These are phyloP conservation scores for Machimus atricapillus DNA, from an alignment of 2,888 invertebrate species.

Conservation along the genomic window DNA sequence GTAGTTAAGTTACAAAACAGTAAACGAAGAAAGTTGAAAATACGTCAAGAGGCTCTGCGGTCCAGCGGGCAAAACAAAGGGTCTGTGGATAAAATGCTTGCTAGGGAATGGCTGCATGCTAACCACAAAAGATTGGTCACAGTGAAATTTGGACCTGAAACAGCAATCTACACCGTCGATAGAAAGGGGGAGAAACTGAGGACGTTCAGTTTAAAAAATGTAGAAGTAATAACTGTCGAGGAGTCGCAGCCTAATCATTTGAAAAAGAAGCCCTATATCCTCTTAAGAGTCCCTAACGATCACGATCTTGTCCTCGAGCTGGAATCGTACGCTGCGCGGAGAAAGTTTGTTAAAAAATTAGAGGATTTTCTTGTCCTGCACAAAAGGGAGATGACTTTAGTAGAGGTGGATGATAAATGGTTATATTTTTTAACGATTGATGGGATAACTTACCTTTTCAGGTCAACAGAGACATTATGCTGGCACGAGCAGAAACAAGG, in stretches of 20 bases:
- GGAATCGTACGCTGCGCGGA: constrained; percentile 78
- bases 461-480: constrained; percentile 80
- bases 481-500: constrained; percentile 91
- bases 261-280: constrained; percentile 81
- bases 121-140: constrained; percentile 89
- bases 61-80: constrained; percentile 66
- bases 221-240: constrained; percentile 83
- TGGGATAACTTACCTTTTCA: constrained; percentile 21
- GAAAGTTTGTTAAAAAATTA: constrained; percentile 86
- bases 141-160: constrained; percentile 88
- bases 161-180: constrained; percentile 84
- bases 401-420: constrained; percentile 61
- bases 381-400: constrained; percentile 79
- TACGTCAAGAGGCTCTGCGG: constrained; percentile 70
- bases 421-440: not conserved
- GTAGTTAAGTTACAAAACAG: constrained; percentile 91
- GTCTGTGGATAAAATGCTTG: constrained; percentile 89
- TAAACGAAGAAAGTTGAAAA: constrained; percentile 78
- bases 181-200: constrained; percentile 91
- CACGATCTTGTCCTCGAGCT: constrained; percentile 93
- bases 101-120: constrained; percentile 93
- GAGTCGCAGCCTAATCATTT: constrained; percentile 80
- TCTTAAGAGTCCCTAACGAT: constrained; percentile 83
- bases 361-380: constrained; percentile 84
- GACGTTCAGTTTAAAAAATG: constrained; percentile 77